phyloP scores from a whole-genome alignment of 2,797 vertebrate genomes.

The Falco novaeseelandiae region DNA sequence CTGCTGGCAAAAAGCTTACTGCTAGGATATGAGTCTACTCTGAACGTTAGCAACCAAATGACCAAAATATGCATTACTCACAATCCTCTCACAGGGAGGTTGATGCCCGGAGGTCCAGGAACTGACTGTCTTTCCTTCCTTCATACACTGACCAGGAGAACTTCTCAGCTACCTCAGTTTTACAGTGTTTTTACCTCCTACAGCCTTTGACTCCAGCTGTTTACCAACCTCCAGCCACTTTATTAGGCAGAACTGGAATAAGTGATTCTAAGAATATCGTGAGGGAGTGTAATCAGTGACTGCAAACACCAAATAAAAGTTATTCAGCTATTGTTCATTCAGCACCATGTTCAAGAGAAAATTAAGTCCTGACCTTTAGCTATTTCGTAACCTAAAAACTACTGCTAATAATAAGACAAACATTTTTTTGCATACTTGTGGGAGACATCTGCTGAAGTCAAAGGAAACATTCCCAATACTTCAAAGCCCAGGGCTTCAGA shows the following conservation, averaged over 20 bases:
- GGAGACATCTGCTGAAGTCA: not conserved
- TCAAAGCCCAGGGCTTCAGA: not conserved
- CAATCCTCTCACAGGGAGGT: not conserved
- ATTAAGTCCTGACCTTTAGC: not conserved
- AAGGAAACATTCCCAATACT: not conserved
- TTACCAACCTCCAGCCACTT: not conserved
- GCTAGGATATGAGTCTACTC: not conserved
- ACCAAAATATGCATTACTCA: not conserved
- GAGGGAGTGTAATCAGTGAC: not conserved
- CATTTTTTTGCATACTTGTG: not conserved
- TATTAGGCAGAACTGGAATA: not conserved
- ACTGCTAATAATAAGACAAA: not conserved
- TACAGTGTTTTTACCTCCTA: not conserved
- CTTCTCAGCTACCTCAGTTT: not conserved
- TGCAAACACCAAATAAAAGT: not conserved
- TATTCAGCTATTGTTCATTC: slow-evolving; percentile 27
- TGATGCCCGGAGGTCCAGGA: not conserved
- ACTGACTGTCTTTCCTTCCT: not conserved
- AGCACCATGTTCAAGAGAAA: not conserved
- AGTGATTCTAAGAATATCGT: not conserved
- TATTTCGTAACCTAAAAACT: not conserved
- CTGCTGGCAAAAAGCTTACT: not conserved
- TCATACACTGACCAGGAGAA: not conserved
- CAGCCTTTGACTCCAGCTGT: not conserved
- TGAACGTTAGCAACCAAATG: not conserved